Percentiles rank a stretch among this genome's conserved stretches.
These are phyloP conservation scores for Agelastica alni DNA, from an alignment of 2,888 invertebrate genomes.

Conservation along the genomic window DNA sequence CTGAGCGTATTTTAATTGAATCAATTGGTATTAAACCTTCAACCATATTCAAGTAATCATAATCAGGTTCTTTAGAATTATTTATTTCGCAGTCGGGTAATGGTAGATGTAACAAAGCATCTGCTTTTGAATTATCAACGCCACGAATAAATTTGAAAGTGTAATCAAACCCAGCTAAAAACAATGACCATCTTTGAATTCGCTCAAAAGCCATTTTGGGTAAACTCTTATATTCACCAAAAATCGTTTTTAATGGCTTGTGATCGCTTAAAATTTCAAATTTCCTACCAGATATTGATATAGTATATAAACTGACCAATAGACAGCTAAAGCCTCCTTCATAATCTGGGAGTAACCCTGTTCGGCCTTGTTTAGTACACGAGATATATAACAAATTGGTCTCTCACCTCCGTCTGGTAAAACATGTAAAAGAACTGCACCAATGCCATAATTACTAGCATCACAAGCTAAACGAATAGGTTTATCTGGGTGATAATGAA, in stretches of 20 bases:
- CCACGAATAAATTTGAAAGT: neutral
- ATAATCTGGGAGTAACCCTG: neutral
- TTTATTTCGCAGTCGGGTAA: neutral
- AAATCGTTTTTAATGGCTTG: slow-evolving; percentile 43
- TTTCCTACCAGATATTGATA: slow-evolving; percentile 46
- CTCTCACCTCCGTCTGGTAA: neutral
- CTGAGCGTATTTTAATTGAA: neutral
- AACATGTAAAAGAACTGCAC: neutral
- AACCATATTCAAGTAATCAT: too few species aligned
- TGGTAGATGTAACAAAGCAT: slow-evolving; percentile 2
- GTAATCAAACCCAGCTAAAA: neutral
- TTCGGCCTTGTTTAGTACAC: neutral
- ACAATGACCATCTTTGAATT: slow-evolving; percentile 19
- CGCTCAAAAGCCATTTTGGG: slow-evolving; percentile 42
- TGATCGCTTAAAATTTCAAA: slow-evolving; percentile 42
- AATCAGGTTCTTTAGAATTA: too few species aligned
- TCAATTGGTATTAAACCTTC: neutral
- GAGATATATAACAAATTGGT: neutral
- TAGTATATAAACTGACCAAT: slow-evolving; percentile 39
- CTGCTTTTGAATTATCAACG: neutral
- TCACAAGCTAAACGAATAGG: slow-evolving; percentile 22
- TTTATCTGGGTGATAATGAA: slow-evolving; percentile 16
- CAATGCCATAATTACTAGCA: slow-evolving; percentile 1
- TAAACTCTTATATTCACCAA: slow-evolving; percentile 40
- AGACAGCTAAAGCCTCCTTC: slow-evolving; percentile 31